A percentile compares a stretch with the other conserved stretches of the same genome.
Conservation (phyloP, 2,888 invertebrate species). For the Criorhina ranunculi region DNA sequence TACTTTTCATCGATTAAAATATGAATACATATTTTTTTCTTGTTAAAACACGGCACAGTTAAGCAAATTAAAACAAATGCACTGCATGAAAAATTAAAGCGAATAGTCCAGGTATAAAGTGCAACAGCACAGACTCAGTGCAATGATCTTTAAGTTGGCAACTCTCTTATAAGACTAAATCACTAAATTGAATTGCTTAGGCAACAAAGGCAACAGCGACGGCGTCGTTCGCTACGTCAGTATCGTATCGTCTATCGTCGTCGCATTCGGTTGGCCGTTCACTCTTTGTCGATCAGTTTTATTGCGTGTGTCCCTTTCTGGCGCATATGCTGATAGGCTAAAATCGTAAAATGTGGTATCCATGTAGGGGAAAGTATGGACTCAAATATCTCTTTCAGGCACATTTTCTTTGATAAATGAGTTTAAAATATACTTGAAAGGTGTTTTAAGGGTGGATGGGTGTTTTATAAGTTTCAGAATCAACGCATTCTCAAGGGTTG, state of each 20-base stretch:
- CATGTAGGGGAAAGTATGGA: constrained; percentile 65
- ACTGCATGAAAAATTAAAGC: constrained; percentile 18
- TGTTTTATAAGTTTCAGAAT: constrained; percentile 1
- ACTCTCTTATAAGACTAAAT: constrained; percentile 83
- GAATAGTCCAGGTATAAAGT: constrained; percentile 44
- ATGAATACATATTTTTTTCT: constrained; percentile 19
- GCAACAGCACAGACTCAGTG: constrained; percentile 53
- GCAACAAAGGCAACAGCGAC: constrained; percentile 78
- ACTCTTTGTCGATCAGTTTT: constrained; percentile 65
- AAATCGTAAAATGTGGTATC: constrained; percentile 57
- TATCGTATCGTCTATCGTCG: constrained; percentile 41
- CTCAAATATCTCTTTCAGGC: constrained; percentile 43
- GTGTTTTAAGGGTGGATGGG: constrained; percentile 24
- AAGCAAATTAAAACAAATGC: constrained; percentile 6
- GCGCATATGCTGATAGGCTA: constrained; percentile 32
- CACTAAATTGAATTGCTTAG: constrained; percentile 80
- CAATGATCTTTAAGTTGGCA: constrained; percentile 80
- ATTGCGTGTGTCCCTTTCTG: constrained; percentile 62
- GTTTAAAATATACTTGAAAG: constrained; percentile 5
- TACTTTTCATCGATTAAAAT: constrained; percentile 13
- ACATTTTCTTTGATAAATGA: constrained; percentile 50
- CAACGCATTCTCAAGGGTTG: neutral
- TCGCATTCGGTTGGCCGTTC: constrained; percentile 51
- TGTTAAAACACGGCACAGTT: constrained; percentile 43
- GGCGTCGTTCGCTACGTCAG: constrained; percentile 68